Conservation (phyloP, 1,140 invertebrate genomes). For the Platyura marginata region DNA sequence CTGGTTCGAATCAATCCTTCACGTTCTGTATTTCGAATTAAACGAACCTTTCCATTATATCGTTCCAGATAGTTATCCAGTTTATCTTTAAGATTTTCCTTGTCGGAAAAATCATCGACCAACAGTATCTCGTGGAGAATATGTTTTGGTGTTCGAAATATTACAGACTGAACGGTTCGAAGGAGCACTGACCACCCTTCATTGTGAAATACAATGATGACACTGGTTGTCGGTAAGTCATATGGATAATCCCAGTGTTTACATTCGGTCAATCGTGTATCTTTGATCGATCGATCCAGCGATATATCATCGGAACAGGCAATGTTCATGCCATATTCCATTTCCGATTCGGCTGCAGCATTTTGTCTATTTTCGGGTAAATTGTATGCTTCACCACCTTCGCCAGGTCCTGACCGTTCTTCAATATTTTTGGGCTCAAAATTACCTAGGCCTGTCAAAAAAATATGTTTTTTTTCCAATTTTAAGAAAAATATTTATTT, state of each 20-base stretch:
- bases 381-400: slow-evolving; percentile 36
- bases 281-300: slow-evolving; percentile 57
- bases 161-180: slow-evolving; percentile 90
- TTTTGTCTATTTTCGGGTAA: slow-evolving; percentile 36
- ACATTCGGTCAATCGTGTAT: slow-evolving; percentile 77
- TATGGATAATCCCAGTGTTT: slow-evolving; percentile 92
- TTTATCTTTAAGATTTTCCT: slow-evolving; percentile 75
- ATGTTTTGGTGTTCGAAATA: slow-evolving; percentile 78
- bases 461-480: background rate
- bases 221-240: slow-evolving; percentile 73
- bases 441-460: slow-evolving; percentile 31
- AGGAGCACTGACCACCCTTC: slow-evolving; percentile 91
- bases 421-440: slow-evolving; percentile 46
- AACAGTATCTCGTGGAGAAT: slow-evolving; percentile 90
- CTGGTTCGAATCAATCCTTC: slow-evolving; percentile 84
- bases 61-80: slow-evolving; percentile 78
- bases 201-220: slow-evolving; percentile 98
- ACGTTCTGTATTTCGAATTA: slow-evolving; percentile 71
- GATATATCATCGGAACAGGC: slow-evolving; percentile 88
- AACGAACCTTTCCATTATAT: slow-evolving; percentile 73
- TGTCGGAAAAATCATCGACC: slow-evolving; percentile 95
- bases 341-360: slow-evolving; percentile 48
- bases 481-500: background rate
- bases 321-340: slow-evolving; percentile 95
- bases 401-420: slow-evolving; percentile 57